Evolutionary conservation across 2,888 invertebrate species (phyloP), one percentile per base, ranked within the genome.

Genomic region (Plebejus anna): DNA sequence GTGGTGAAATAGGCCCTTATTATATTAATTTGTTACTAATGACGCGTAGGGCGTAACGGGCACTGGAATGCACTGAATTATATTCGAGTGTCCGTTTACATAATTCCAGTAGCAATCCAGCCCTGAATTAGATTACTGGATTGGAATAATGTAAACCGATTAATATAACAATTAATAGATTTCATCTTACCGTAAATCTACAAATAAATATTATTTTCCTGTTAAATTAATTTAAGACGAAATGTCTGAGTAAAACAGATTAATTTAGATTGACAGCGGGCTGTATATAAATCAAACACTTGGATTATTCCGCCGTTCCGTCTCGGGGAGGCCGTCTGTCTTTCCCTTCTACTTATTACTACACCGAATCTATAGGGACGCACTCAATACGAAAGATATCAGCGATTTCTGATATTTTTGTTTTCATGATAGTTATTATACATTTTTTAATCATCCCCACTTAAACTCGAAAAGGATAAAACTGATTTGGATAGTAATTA

Each of bases 331-430:
- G 80, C 81, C 81, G 82, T 81, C 82, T 81, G 83, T 84, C 82
- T 82, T 83, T 82, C 82, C 83, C 80, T 81, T 82, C 81, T 82
- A n/a, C n/a, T n/a, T n/a, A 83, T 83, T 84, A 83, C 82, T 81
- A 80, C 80, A 76, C 76, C 79, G 75, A 70, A 81, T 80, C 81
- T 79, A 78, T 79, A 77, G 78, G 79, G 79, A 82, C 79, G 80
- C 80, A 77, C 78, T 79, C 77, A 76, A 79, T 78, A 77, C 78
- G 78, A 78, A 81, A 82, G 79, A 16, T 79, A 55, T 28, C 4
- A 47, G 61, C 59, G 75, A 38, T 42, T 47, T 38, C 22, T 11
- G n/a, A 9, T 1, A 6, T 7, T 9, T 32, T 22, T 36, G 3
- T 32, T 59, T 5, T n/a, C 7, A 61, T 42, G 61, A 78, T 22